Base-by-base conservation (phyloP, 2,888 invertebrate species). In the Philhelius pedissequus region DNA sequence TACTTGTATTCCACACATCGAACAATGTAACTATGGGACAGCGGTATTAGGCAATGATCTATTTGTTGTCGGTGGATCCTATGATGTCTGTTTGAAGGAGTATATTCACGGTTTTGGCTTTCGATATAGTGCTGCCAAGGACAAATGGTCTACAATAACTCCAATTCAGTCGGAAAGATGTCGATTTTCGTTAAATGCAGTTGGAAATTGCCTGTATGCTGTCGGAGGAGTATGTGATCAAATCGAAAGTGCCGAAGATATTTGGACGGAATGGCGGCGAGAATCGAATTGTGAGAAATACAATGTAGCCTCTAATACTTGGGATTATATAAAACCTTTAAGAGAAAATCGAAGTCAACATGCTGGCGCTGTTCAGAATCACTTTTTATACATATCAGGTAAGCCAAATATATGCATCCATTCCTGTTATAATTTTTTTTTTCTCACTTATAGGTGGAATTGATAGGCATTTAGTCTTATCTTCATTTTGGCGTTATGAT, bases 81-180 rank as follows among this genome's bases (percentile, higher is more conserved):
- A 95, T 88, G 95, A 95, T 90, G 94, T 94, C 60, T 93, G 93
- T 32, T 90, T 95, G 66, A 90, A 90, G 69, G 95, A 95, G 90
- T 94, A 94, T 87, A 94, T 95, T 69, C 95, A 95, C 91, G 94
- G 95, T 0, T 95, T 95, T 89, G 95, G 95, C 0, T 95, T 95
- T 89, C 93, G 94, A 5, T 94, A 94, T 87, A 93, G 93, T 87
- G 94, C 95, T 0, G 90, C 93, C 27, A 92, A 92, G 27, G 93
- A 94, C 87, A 93, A 93, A 83, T 96, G 95, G 95, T 92, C 92
- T 6, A 94, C 94, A 5, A 94, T 95, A 88, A 93, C 94, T 3
- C 94, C 95, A 11, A 94, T 95, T 93, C 93, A 93, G 86, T 91
- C 93, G 58, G 95, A 95, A 88, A 91, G 95, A 35, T 95, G 94